Conservation (phyloP, 2,113 vertebrate genomes). For the Turdus rufiventris region DNA sequence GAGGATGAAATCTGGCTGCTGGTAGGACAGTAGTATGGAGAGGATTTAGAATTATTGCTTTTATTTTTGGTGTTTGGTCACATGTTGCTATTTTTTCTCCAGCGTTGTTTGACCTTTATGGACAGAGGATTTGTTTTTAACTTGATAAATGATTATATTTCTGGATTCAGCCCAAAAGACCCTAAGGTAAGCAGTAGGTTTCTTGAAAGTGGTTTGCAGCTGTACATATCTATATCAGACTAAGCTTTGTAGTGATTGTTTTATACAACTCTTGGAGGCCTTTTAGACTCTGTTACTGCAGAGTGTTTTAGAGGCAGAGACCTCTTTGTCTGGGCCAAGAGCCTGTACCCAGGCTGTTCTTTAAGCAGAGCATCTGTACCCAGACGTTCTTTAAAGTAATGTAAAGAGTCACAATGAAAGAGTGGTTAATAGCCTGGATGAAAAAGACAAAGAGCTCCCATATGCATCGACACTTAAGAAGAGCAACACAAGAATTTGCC, state of each 20-base stretch:
- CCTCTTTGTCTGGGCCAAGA: neutral
- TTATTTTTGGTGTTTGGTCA: neutral
- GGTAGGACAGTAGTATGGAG: neutral
- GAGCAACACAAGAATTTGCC: neutral
- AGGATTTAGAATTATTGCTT: neutral
- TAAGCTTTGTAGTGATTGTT: neutral
- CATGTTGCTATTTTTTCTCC: neutral
- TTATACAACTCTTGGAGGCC: neutral
- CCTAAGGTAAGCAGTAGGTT: conserved; percentile 82
- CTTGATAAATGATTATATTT: conserved; percentile 93
- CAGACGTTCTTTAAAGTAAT: neutral
- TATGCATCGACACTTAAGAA: neutral
- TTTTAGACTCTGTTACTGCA: neutral
- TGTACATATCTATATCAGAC: accelerated
- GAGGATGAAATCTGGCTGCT: neutral
- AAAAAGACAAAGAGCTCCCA: neutral
- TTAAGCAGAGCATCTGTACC: neutral
- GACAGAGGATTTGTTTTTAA: conserved; percentile 94
- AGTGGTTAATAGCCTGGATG: neutral
- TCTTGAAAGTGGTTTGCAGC: neutral
- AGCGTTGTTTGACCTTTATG: conserved; percentile 95
- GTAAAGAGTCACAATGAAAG: neutral
- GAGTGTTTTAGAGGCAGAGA: neutral
- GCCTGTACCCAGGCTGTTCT: neutral
- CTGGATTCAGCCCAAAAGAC: conserved; percentile 90